Percentiles rank a stretch among this genome's conserved stretches.
Evolutionary conservation across 2,797 vertebrate genomes (phyloP).

Genomic region (Tokudaia muenninki): DNA sequence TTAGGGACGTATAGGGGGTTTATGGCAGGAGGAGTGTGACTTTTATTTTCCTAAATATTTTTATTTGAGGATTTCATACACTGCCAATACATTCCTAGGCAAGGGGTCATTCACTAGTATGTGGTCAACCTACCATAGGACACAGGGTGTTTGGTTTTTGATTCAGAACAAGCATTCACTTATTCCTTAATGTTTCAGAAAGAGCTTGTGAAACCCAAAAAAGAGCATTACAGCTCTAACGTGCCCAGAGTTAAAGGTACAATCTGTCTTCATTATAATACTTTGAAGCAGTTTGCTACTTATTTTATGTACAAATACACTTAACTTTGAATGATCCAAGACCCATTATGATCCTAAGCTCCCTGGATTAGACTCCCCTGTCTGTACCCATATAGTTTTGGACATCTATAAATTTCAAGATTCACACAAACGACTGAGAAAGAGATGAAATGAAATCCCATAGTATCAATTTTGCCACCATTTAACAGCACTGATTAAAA

Average conservation of each 20-base stretch:
- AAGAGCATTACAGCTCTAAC: constrained; percentile 15
- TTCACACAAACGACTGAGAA: not conserved
- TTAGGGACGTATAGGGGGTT: not conserved
- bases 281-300: constrained; percentile 25
- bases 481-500: constrained; percentile 33
- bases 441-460: constrained; percentile 16
- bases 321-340: constrained; percentile 51
- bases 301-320: constrained; percentile 10
- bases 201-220: constrained; percentile 23
- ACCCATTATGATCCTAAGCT: not conserved
- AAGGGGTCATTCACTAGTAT: not conserved
- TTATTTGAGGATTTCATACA: not conserved
- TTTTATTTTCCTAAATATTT: not conserved
- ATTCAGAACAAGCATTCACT: constrained; percentile 44
- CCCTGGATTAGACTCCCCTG: not conserved
- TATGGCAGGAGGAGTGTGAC: not conserved
- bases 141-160: not conserved
- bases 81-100: not conserved
- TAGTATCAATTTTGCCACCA: constrained; percentile 14
- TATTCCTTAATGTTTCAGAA: constrained; percentile 33
- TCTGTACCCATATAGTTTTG: not conserved
- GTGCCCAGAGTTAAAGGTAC: constrained; percentile 21
- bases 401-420: not conserved
- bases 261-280: constrained; percentile 49
- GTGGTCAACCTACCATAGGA: not conserved